Evolutionary conservation across 2,113 vertebrate species (phyloP).

Genomic region (Stigmatopora nigra): DNA sequence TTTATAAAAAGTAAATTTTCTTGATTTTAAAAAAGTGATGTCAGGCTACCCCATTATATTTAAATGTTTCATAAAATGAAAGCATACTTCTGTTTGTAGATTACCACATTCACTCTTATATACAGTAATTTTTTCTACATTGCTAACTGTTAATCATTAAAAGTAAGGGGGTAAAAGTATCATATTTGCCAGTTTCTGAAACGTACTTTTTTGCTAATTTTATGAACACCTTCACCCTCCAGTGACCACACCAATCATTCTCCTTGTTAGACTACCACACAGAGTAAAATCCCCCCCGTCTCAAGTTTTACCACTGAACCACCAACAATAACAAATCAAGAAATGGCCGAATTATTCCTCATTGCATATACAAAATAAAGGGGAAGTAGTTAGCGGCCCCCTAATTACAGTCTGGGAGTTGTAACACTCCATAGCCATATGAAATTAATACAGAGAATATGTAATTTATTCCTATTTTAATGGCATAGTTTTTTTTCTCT

Average conservation of each 20-base stretch:
- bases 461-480: not conserved
- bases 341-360: constrained; percentile 14
- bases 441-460: not conserved
- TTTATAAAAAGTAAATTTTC: too few relatives aligned
- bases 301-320: constrained; percentile 20
- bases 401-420: not conserved
- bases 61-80: too few relatives aligned
- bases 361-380: not conserved
- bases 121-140: too few relatives aligned
- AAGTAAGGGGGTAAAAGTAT: too few relatives aligned
- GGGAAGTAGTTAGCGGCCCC: constrained; percentile 21
- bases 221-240: constrained; percentile 13
- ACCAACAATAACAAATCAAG: constrained; percentile 32
- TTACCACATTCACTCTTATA: not conserved
- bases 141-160: too few relatives aligned
- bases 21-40: too few relatives aligned
- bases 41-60: too few relatives aligned
- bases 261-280: constrained; percentile 19
- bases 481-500: not conserved
- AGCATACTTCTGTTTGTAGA: not conserved
- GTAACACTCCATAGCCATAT: not conserved
- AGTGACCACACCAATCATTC: constrained; percentile 19
- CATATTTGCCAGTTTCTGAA: too few relatives aligned
- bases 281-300: constrained; percentile 19
- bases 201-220: too few relatives aligned